Evolutionary conservation across 2,888 invertebrate genomes (phyloP).

Genomic region (Cheiracanthium punctorium): DNA sequence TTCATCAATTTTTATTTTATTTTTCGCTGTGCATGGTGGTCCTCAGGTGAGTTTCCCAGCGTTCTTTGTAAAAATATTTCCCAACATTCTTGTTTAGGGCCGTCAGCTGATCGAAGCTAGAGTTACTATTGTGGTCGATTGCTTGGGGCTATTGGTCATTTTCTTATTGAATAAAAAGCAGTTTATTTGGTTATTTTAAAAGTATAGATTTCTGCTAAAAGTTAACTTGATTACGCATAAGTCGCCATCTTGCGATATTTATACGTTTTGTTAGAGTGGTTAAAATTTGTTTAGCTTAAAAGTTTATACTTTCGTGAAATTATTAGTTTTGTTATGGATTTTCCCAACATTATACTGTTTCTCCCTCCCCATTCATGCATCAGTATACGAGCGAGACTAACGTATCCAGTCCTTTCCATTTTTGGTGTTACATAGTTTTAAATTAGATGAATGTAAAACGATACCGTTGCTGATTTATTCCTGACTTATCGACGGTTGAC

Average conservation of each 20-base stretch:
- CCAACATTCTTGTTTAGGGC: slow-evolving; percentile 70
- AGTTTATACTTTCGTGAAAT: too few relatives aligned
- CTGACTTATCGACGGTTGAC: not conserved
- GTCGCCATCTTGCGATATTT: slow-evolving; percentile 60
- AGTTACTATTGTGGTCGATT: not conserved
- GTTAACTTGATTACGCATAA: slow-evolving; percentile 9
- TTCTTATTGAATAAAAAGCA: not conserved
- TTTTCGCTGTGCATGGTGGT: slow-evolving; percentile 76
- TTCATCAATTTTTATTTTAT: not conserved
- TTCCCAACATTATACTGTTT: too few relatives aligned
- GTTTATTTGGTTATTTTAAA: not conserved
- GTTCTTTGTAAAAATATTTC: slow-evolving; percentile 74
- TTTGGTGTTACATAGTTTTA: slow-evolving; percentile 30
- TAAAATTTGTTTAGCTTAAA: too few relatives aligned
- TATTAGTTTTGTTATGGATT: too few relatives aligned
- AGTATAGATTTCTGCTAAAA: not conserved
- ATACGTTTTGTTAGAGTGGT: not conserved
- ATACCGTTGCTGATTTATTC: slow-evolving; percentile 24
- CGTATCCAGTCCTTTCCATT: slow-evolving; percentile 14
- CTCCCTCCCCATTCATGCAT: too few relatives aligned
- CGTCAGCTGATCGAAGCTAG: slow-evolving; percentile 6
- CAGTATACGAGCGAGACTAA: not conserved
- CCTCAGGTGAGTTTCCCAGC: slow-evolving; percentile 76
- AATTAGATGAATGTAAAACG: slow-evolving; percentile 49
- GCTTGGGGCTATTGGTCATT: not conserved